phyloP scores from a whole-genome alignment of 2,113 vertebrate species.

The Siniperca knerii region DNA sequence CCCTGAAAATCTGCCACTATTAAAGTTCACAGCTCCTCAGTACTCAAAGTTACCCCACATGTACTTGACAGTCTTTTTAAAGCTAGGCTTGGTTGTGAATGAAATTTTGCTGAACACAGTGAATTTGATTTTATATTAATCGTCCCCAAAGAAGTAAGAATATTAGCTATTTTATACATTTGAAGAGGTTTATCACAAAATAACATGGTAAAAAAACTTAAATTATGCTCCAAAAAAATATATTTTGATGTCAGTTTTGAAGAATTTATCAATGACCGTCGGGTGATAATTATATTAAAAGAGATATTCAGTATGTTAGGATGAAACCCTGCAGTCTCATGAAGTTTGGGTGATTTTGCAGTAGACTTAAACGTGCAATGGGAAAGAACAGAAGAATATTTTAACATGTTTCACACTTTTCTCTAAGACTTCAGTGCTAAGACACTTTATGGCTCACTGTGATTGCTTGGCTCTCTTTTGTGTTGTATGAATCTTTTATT shows the following conservation, averaged over 20 bases:
- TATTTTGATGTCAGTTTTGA: neutral
- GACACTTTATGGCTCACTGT: slow-evolving; percentile 69
- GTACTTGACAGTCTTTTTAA: slow-evolving; percentile 7
- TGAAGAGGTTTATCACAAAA: neutral
- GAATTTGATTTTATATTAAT: slow-evolving; percentile 14
- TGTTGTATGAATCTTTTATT: slow-evolving; percentile 59
- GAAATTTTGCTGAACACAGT: slow-evolving; percentile 3
- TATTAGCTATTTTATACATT: neutral
- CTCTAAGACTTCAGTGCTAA: slow-evolving; percentile 48
- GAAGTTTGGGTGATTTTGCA: neutral
- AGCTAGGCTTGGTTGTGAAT: neutral
- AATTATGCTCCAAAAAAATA: neutral
- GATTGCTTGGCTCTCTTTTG: slow-evolving; percentile 55
- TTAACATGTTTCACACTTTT: slow-evolving; percentile 20
- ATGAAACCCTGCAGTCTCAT: neutral
- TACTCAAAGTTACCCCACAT: slow-evolving; percentile 4
- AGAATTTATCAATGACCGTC: neutral
- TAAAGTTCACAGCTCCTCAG: slow-evolving; percentile 46
- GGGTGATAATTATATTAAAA: slow-evolving; percentile 2
- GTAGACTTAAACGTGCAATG: slow-evolving; percentile 71
- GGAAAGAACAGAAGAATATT: slow-evolving; percentile 57
- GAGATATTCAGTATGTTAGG: neutral
- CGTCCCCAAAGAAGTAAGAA: neutral
- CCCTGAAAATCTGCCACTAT: slow-evolving; percentile 55
- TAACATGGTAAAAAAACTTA: neutral